phyloP scores from a whole-genome alignment of 2,113 vertebrate genomes.

The Pyxicephalus adspersus region DNA sequence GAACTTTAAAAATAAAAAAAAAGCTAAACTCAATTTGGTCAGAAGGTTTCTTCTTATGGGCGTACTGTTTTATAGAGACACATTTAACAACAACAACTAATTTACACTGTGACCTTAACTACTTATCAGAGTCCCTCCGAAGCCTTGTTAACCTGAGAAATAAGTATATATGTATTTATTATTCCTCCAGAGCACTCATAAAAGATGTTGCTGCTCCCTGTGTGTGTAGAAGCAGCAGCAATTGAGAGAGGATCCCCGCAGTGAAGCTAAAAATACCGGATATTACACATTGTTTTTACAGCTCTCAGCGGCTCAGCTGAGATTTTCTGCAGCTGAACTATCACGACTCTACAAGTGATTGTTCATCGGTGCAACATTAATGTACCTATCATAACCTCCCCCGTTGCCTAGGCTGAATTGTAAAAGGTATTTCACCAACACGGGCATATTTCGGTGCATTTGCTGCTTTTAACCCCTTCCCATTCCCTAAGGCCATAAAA shows the following conservation, averaged over 20 bases:
- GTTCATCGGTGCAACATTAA: conserved; percentile 40
- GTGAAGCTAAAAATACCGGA: conserved; percentile 55
- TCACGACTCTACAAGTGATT: conserved; percentile 50
- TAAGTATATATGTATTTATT: not conserved
- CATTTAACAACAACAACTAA: not conserved
- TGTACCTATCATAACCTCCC: conserved; percentile 37
- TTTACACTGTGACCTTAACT: not conserved
- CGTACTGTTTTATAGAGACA: no score
- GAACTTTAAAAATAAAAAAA: no score
- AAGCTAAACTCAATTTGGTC: no score
- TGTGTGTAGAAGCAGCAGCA: conserved; percentile 31
- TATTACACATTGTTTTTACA: conserved; percentile 56
- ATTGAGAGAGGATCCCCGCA: conserved; percentile 47
- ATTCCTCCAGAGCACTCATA: conserved; percentile 1
- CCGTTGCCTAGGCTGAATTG: conserved; percentile 1
- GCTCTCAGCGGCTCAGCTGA: conserved; percentile 42
- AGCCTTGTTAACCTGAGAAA: conserved; percentile 24
- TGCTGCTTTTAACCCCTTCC: not conserved
- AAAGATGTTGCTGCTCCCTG: conserved; percentile 29
- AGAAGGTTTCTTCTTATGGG: no score
- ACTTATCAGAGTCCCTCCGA: not conserved
- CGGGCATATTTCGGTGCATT: not conserved
- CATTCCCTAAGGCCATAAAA: not conserved
- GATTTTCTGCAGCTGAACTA: conserved; percentile 52
- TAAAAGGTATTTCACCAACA: not conserved